Conservation (phyloP, 2,888 invertebrate genomes). For the Serripes groenlandicus region DNA sequence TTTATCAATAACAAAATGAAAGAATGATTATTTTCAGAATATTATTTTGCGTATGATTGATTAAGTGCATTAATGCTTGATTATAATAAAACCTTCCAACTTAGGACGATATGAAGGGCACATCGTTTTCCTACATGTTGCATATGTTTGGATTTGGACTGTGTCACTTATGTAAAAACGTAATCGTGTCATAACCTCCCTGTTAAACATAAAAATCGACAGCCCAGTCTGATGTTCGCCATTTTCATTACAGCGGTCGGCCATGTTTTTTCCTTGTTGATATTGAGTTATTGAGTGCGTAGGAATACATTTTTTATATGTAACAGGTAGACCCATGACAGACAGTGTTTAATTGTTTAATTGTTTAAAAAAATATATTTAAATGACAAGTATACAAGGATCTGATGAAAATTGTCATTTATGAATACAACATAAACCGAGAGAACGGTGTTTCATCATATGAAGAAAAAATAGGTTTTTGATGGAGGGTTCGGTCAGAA, state of each 20-base stretch:
- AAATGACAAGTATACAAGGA: background rate
- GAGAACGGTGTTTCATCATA: conserved; percentile 7
- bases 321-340: background rate
- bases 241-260: conserved; percentile 5
- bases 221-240: background rate
- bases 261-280: conserved; percentile 13
- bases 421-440: background rate
- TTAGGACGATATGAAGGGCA: too few species aligned
- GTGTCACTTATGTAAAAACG: too few species aligned
- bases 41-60: too few species aligned
- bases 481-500: background rate
- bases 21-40: too few species aligned
- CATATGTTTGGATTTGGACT: too few species aligned
- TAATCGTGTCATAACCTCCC: background rate
- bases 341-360: background rate
- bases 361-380: background rate
- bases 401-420: conserved; percentile 5
- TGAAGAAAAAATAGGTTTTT: background rate
- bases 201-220: background rate
- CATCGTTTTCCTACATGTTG: too few species aligned
- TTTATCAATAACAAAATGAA: too few species aligned
- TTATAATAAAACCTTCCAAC: too few species aligned
- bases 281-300: background rate
- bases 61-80: too few species aligned
- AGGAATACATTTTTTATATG: background rate